Base-by-base conservation (phyloP, 2,113 vertebrate species). In the Okapia johnstoni region DNA sequence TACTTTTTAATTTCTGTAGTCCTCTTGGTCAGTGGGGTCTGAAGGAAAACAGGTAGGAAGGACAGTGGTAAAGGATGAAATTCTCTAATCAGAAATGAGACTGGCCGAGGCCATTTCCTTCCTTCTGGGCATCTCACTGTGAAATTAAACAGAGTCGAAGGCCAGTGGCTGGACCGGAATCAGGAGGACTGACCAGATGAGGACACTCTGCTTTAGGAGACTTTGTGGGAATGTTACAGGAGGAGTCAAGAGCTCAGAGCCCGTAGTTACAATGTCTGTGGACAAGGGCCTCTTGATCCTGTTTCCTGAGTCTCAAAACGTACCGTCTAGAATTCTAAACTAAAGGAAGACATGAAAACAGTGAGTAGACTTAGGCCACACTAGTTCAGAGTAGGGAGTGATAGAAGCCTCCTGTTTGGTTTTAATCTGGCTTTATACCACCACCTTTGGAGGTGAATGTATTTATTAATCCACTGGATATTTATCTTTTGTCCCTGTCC, bases 1-100 rank as follows among this genome's bases (percentile, higher is more conserved):
- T 93, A 79, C 61, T 58, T 92, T 88, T 61, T 80, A 60, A 93
- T 81, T 81, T 66, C n/a, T 76, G 26, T 94, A 66, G 73, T 95
- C 52, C 17, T 86, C 4, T 7, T 0, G 7, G 19, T 7, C 25
- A 54, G n/a, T 63, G 79, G 26, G 54, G 26, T 81, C 66, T 43
- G 14, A 28, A 80, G 77, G 10, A 77, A 89, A 89, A 85, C 36
- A 85, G n/a, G 58, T 28, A 80, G 83, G n/a, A 60, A 85, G 48
- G 73, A 83, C 2, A 8, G 36, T 43, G 33, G 16, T 57, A 63
- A 90, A 85, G 33, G 79, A 73, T 15, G 36, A 40, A 55, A 54
- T 25, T 94, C 81, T 77, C 52, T 26, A 43, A 52, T 58, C 54
- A 46, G 70, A 40, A 87, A 92, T 60, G 57, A 63, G 52, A 95